phyloP scores from a whole-genome alignment of 1,140 invertebrate species.

The Drosophila kepulauana region DNA sequence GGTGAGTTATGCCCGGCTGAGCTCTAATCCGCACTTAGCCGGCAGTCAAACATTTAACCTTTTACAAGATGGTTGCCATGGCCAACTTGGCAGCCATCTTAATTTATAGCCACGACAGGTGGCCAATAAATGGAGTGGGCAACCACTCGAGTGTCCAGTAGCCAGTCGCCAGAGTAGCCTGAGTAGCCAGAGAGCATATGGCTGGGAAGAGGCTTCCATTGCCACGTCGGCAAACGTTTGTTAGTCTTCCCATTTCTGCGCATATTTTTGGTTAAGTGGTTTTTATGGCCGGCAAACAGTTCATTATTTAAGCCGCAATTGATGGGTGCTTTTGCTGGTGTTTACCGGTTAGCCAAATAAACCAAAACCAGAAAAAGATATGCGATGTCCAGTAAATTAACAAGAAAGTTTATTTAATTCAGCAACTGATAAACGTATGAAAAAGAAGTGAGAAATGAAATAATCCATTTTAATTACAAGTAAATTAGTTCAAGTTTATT shows the following conservation, averaged over 20 bases:
- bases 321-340: conserved; percentile 28
- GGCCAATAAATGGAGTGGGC: conserved; percentile 21
- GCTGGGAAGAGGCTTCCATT: background rate
- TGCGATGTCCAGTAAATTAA: background rate
- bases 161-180: background rate
- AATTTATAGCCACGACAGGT: conserved; percentile 68
- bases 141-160: background rate
- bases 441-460: too few relatives aligned
- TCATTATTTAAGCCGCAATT: conserved; percentile 61
- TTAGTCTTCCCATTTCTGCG: conserved; percentile 21
- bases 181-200: background rate
- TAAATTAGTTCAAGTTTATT: too few relatives aligned
- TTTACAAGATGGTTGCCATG: conserved; percentile 62
- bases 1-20: conserved; percentile 66
- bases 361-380: conserved; percentile 2
- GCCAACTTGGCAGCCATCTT: conserved; percentile 48
- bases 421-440: background rate
- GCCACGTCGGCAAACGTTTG: background rate
- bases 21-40: conserved; percentile 72
- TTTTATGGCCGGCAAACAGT: conserved; percentile 68
- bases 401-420: background rate
- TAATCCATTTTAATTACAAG: too few relatives aligned
- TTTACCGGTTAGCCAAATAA: conserved; percentile 10
- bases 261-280: conserved; percentile 73
- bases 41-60: conserved; percentile 76